phyloP scores from a whole-genome alignment of 2,797 vertebrate species.

The Poliocrania exsul region DNA sequence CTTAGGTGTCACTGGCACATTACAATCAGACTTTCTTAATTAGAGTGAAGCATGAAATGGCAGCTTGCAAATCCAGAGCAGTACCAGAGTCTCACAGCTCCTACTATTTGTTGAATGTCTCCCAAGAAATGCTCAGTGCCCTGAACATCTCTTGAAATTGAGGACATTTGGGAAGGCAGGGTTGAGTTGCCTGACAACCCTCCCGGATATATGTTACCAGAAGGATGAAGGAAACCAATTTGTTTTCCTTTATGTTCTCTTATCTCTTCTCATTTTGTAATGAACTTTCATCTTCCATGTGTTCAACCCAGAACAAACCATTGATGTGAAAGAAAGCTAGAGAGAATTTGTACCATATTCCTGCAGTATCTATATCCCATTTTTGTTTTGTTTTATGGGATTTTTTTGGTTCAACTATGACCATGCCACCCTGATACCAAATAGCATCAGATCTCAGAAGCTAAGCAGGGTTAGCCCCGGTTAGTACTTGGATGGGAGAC shows the following conservation, averaged over 20 bases:
- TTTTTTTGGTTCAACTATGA: no score
- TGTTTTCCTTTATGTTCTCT: neutral
- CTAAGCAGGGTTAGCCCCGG: no score
- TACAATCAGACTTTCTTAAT: neutral
- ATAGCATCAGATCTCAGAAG: no score
- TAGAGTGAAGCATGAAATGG: neutral
- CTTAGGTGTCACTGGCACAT: neutral
- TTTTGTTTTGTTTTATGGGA: neutral
- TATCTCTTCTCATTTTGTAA: neutral
- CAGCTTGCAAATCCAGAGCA: neutral
- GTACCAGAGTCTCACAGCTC: neutral
- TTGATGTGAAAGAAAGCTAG: neutral
- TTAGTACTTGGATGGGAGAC: no score
- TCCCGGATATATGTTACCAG: fast-evolving
- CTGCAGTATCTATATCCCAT: neutral
- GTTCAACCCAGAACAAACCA: neutral
- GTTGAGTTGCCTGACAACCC: neutral
- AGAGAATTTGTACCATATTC: neutral
- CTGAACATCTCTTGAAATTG: neutral
- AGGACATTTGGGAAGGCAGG: neutral
- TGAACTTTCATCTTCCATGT: neutral
- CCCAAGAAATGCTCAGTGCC: neutral
- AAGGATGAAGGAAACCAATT: neutral
- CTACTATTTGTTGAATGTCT: neutral
- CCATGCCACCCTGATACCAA: no score